A percentile compares a stretch with the other conserved stretches of the same genome.
Conservation (phyloP, 2,113 vertebrate genomes). For the Camelus dromedarius region DNA sequence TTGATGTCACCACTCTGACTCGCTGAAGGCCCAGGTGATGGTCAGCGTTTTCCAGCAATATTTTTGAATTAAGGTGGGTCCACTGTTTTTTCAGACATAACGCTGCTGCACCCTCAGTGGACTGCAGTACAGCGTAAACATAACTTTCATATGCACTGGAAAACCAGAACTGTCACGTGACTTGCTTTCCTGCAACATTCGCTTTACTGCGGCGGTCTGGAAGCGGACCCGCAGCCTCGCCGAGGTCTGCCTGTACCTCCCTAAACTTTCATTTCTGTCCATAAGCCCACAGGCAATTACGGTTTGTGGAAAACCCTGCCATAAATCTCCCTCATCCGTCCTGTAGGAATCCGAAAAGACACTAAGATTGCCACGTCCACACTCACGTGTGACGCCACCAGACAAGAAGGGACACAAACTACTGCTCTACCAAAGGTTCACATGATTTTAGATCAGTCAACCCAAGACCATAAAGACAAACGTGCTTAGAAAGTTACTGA, state of each 20-base stretch:
- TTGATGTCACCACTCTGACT: not conserved
- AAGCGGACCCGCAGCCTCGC: not conserved
- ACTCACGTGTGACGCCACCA: not conserved
- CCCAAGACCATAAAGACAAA: not conserved
- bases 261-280: not conserved
- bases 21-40: not conserved
- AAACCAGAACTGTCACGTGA: not conserved
- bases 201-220: not conserved
- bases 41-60: not conserved
- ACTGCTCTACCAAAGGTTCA: not conserved
- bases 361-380: not conserved
- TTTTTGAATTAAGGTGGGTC: not conserved
- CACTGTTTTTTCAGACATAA: not conserved
- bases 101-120: not conserved
- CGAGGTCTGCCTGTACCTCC: not conserved
- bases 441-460: not conserved
- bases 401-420: not conserved
- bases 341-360: not conserved
- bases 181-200: not conserved
- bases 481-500: not conserved
- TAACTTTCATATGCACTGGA: not conserved
- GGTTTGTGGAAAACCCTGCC: not conserved
- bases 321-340: not conserved
- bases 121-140: not conserved
- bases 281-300: not conserved